Conservation (phyloP, 1,140 invertebrate genomes). For the Epicauta chinensis region DNA sequence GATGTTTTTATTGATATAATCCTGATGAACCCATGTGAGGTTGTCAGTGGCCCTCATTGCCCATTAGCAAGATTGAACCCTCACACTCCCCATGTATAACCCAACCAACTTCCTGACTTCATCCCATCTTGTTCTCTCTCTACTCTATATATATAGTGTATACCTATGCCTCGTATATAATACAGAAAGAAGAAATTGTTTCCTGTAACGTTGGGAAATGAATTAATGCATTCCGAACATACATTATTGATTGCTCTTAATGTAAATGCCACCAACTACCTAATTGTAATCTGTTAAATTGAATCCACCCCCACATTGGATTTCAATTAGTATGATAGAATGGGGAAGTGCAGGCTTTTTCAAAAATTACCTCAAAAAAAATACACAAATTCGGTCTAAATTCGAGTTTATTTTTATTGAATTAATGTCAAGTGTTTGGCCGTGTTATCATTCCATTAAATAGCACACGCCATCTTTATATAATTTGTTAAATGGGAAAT, state of each 20-base stretch:
- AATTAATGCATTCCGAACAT: constrained; percentile 42
- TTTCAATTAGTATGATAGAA: constrained; percentile 9
- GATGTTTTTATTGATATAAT: constrained; percentile 36
- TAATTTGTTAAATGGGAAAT: constrained; percentile 19
- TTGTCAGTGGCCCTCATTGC: constrained; percentile 40
- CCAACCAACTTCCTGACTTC: too few species aligned
- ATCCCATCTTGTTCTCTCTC: constrained; percentile 20
- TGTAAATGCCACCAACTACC: constrained; percentile 32
- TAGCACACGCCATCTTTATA: constrained; percentile 6
- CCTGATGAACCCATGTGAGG: constrained; percentile 38
- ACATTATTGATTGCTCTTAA: constrained; percentile 40
- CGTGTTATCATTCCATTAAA: constrained; percentile 17
- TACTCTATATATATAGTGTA: too few species aligned
- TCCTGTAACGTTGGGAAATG: constrained; percentile 37
- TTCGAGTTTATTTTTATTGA: too few species aligned
- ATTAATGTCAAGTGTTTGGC: constrained; percentile 1
- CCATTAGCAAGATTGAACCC: constrained; percentile 42
- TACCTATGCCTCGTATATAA: constrained; percentile 1
- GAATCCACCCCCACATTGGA: constrained; percentile 8
- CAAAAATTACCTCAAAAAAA: too few species aligned
- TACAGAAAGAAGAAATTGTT: constrained; percentile 39
- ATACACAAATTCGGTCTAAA: too few species aligned
- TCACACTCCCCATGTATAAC: constrained; percentile 11
- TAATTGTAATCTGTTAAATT: constrained; percentile 27
- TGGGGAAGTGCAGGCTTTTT: too few species aligned